Percentiles rank a stretch among this genome's conserved stretches.
Evolutionary conservation across 2,888 invertebrate genomes (phyloP).

Genomic region (Agrotis ipsilon): DNA sequence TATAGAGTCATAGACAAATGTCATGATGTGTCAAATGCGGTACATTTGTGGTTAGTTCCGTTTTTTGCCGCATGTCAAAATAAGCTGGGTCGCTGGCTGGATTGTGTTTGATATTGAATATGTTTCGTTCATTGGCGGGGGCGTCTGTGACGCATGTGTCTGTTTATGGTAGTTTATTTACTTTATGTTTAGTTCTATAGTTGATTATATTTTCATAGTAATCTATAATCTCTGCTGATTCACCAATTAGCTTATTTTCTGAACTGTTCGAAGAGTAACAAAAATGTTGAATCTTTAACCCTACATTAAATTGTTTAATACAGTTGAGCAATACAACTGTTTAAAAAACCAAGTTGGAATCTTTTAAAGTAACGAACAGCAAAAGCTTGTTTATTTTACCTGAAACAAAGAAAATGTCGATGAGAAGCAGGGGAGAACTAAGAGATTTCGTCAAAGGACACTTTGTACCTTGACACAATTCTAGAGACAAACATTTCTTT

Average conservation of each 20-base stretch:
- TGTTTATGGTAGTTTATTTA: constrained; percentile 16
- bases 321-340: too few relatives aligned
- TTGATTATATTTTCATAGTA: constrained; percentile 10
- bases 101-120: constrained; percentile 17
- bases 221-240: too few relatives aligned
- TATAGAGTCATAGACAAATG: constrained; percentile 13
- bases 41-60: constrained; percentile 21
- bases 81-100: too few relatives aligned
- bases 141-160: constrained; percentile 23
- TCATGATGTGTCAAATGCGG: constrained; percentile 15
- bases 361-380: constrained; percentile 24
- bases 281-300: too few relatives aligned
- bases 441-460: constrained; percentile 57
- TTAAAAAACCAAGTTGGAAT: constrained; percentile 9
- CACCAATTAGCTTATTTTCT: too few relatives aligned
- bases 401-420: constrained; percentile 19
- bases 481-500: constrained; percentile 40
- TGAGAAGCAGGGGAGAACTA: constrained; percentile 14
- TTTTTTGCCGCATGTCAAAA: background rate
- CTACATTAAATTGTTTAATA: too few relatives aligned
- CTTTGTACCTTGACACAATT: constrained; percentile 38
- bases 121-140: constrained; percentile 9
- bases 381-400: constrained; percentile 27
- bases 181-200: constrained; percentile 10
- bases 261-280: too few relatives aligned